Conservation (phyloP, 2,888 invertebrate species). For the Phyto melanocephala region DNA sequence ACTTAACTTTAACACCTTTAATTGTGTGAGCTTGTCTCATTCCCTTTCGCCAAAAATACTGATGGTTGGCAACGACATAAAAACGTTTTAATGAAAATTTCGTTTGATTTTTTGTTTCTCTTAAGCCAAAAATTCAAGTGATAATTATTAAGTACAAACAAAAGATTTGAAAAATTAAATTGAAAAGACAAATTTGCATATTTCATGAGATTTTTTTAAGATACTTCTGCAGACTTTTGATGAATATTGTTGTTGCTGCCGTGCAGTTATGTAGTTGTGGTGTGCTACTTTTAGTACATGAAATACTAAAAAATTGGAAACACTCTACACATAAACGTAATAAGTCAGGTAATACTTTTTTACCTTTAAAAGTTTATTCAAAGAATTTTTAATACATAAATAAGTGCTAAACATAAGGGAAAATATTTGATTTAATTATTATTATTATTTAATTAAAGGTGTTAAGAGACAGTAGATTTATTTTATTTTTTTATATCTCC, state of each 20-base stretch:
- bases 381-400: no score
- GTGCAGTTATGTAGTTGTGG: not conserved
- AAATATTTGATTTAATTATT: no score
- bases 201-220: not conserved
- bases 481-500: no score
- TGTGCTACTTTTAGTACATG: no score
- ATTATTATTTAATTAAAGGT: no score
- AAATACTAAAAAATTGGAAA: no score
- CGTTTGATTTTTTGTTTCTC: not conserved
- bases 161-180: slow-evolving; percentile 10
- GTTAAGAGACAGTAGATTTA: no score
- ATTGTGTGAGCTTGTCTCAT: not conserved
- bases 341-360: no score
- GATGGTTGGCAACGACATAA: not conserved
- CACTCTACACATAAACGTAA: no score
- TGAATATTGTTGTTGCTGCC: not conserved
- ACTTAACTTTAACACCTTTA: slow-evolving; percentile 7
- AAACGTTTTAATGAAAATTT: not conserved
- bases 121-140: slow-evolving; percentile 11
- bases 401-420: no score
- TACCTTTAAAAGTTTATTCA: no score
- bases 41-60: not conserved
- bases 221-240: not conserved
- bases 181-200: slow-evolving; percentile 16
- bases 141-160: slow-evolving; percentile 43